Evolutionary conservation across 1,140 invertebrate genomes (phyloP).

Genomic region (Arion vulgaris): DNA sequence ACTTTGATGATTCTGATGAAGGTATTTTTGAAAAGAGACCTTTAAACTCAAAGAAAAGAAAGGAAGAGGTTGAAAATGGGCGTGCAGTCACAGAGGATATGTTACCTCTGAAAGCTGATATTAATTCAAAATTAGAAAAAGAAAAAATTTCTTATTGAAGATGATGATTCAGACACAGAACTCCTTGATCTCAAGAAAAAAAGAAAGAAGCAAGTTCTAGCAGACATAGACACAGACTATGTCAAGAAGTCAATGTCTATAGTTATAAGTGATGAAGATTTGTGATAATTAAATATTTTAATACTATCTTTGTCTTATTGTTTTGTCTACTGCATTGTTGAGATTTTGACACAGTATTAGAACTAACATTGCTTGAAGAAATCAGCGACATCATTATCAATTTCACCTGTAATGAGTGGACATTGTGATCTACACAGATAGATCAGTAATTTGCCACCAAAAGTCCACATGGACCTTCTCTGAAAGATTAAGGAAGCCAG

Average conservation of each 20-base stretch:
- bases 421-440: too few species aligned
- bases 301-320: background rate
- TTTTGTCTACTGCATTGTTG: background rate
- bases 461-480: too few species aligned
- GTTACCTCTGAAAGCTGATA: background rate
- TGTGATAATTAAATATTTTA: background rate
- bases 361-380: background rate
- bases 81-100: background rate
- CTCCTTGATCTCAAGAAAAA: background rate
- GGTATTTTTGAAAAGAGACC: background rate
- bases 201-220: background rate
- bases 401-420: too few species aligned
- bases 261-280: slow-evolving; percentile 7
- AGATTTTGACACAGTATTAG: background rate
- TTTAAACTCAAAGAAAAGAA: background rate
- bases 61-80: background rate
- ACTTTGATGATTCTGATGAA: slow-evolving; percentile 34
- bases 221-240: background rate
- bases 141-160: background rate
- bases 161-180: background rate
- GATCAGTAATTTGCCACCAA: too few species aligned
- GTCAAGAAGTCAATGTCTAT: background rate
- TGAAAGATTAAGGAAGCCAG: too few species aligned
- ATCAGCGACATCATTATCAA: too few species aligned
- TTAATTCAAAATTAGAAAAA: background rate